phyloP scores from a whole-genome alignment of 1,140 invertebrate genomes.

The Cepaea nemoralis region DNA sequence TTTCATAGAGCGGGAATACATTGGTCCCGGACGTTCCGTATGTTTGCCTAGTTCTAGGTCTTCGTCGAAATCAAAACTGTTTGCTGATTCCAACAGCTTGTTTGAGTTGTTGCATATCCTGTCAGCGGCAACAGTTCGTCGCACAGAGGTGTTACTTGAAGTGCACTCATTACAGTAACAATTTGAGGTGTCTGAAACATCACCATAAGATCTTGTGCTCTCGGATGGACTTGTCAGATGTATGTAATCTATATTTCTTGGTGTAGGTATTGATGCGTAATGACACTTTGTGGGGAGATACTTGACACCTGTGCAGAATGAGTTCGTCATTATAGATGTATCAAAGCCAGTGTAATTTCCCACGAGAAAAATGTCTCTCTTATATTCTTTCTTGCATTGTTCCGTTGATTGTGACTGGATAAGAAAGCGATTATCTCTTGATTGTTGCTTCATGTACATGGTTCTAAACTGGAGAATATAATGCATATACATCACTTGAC shows the following conservation, averaged over 20 bases:
- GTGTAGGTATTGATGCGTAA: background rate
- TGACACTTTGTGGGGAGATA: background rate
- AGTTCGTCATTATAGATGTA: background rate
- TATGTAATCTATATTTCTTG: background rate
- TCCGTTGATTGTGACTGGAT: background rate
- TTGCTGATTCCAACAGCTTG: background rate
- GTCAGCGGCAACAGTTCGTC: background rate
- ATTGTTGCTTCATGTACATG: background rate
- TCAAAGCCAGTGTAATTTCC: background rate
- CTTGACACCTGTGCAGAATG: background rate
- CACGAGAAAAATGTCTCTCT: too few relatives aligned
- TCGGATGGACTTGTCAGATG: background rate
- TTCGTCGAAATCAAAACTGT: background rate
- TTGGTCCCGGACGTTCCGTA: background rate
- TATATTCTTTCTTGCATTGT: background rate
- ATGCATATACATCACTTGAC: constrained; percentile 57
- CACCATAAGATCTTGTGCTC: background rate
- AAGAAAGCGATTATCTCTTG: background rate
- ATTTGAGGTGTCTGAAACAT: background rate
- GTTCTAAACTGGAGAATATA: constrained; percentile 48
- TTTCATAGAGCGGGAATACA: background rate
- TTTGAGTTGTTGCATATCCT: background rate
- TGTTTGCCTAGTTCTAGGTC: background rate
- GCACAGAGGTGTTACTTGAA: background rate
- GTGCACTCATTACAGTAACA: background rate